These are phyloP conservation scores for Liparis tanakae DNA, from an alignment of 2,797 vertebrate genomes.

Conservation along the genomic window DNA sequence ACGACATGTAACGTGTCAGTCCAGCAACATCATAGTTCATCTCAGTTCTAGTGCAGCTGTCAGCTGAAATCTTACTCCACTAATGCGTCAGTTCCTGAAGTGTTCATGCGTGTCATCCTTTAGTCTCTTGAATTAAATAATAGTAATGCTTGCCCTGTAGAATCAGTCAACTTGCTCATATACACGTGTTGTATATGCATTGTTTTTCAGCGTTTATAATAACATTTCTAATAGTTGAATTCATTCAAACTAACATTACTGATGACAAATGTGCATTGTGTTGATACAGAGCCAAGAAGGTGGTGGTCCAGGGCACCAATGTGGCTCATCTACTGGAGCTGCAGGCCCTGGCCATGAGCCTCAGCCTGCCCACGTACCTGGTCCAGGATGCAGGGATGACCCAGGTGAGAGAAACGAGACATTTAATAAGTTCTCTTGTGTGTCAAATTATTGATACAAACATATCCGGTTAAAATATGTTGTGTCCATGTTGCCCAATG, in stretches of 20 bases:
- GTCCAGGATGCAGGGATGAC: conserved; percentile 88
- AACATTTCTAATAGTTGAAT: neutral
- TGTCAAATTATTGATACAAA: neutral
- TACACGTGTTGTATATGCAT: neutral
- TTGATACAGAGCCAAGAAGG: conserved; percentile 84
- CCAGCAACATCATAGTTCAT: neutral
- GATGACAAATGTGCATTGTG: conserved; percentile 19
- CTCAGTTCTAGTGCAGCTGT: neutral
- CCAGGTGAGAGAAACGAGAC: conserved; percentile 73
- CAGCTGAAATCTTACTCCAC: neutral
- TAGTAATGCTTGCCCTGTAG: neutral
- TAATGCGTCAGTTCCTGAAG: neutral
- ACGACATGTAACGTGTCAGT: neutral
- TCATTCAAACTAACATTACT: neutral
- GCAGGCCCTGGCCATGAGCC: conserved; percentile 86
- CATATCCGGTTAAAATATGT: neutral
- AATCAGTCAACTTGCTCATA: neutral
- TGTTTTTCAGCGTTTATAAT: neutral
- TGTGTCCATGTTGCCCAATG: neutral
- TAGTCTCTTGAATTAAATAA: neutral
- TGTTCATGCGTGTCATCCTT: neutral
- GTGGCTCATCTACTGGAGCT: conserved; percentile 87
- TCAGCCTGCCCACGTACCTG: conserved; percentile 86
- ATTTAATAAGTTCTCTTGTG: neutral
- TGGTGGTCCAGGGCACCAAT: conserved; percentile 86